Conservation (phyloP, 2,113 vertebrate species). For the Brevimyrus niger region DNA sequence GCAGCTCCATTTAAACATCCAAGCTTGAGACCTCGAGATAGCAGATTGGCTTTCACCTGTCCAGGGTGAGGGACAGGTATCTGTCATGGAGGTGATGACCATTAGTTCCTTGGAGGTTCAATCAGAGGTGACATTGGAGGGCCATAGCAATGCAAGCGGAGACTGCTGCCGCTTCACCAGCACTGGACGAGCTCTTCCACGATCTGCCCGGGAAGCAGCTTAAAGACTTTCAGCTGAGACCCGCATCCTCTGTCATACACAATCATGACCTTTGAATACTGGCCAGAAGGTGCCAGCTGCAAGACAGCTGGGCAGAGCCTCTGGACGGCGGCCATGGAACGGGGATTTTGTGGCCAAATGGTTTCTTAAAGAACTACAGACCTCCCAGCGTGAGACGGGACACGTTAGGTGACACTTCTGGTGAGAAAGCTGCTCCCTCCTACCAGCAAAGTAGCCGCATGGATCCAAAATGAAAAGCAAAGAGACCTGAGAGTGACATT, state of each 20-base stretch:
- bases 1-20: not conserved
- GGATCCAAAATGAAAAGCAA: not conserved
- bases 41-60: not conserved
- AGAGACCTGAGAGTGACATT: not conserved
- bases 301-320: not conserved
- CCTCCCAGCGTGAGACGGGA: not conserved
- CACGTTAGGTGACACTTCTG: not conserved
- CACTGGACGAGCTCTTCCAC: not conserved
- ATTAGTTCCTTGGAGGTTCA: not conserved
- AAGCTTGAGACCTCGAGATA: not conserved
- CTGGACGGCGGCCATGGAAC: not conserved
- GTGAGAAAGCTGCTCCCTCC: not conserved
- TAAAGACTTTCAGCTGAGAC: not conserved
- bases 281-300: not conserved
- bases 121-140: not conserved
- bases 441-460: not conserved
- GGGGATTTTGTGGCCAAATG: not conserved
- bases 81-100: not conserved
- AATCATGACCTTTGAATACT: slow-evolving; percentile 3
- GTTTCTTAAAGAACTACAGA: not conserved
- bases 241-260: not conserved
- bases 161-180: too few species aligned
- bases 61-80: not conserved
- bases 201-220: not conserved
- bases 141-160: not conserved